Evolutionary conservation across 2,888 invertebrate genomes (phyloP), one percentile per base, ranked within the genome.

Genomic region (Xanthia togata): DNA sequence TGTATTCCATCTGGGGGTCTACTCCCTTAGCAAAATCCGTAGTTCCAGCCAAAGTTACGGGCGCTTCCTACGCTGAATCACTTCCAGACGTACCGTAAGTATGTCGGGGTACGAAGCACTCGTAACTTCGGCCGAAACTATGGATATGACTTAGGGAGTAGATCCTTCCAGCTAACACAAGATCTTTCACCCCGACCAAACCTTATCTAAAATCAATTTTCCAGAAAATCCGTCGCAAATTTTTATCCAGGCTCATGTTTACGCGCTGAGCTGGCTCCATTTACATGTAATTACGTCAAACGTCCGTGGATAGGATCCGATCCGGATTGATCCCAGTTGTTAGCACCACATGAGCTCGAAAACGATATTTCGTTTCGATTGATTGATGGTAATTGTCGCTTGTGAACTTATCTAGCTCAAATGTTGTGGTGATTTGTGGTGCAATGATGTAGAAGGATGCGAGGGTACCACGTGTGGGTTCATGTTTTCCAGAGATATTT

Each of bases 311-410:
- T 79, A 81, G 44, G 26, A 47, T 57, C 14, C 57, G 41, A 79
- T 47, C 63, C 41, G 38, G 83, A 83, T 78, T 78, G 81, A 87
- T 82, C 84, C 79, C 62, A 55, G 71, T 84, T 76, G 82, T 84
- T 79, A 73, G 31, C 78, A 74, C 65, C 63, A 79, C 60, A 76
- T 75, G 76, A 78, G 82, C 70, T 71, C 23, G 78, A 47, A 76
- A 83, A 68, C 81, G 69, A 86, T 87, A 84, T 82, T 85, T 79
- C 67, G 84, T 81, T 79, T 72, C 44, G 73, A 26, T 59, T 71
- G 77, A 71, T 78, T 50, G 73, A 79, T 73, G 64, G 57, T 59
- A 79, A 78, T 78, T 72, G 64, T 4, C 12, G 63, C 41, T 31
- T 71, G 78, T 72, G 35, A 41, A 79, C 64, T 64, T 72, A 78